phyloP scores from a whole-genome alignment of 2,888 invertebrate species.

The Conops quadrifasciatus region DNA sequence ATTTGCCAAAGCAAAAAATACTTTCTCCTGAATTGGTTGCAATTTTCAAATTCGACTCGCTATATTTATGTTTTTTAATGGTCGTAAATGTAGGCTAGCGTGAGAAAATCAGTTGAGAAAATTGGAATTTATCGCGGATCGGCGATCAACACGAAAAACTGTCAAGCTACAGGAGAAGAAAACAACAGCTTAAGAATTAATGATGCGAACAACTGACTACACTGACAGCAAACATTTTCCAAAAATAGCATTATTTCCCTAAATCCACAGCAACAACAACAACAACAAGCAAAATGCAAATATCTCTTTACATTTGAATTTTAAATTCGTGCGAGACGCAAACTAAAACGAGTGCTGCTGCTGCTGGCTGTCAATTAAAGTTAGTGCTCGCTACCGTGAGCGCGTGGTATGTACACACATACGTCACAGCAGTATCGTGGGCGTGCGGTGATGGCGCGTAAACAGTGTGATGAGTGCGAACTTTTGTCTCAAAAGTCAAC shows the following conservation, averaged over 20 bases:
- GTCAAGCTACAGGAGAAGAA: not conserved
- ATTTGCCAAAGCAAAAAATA: too few relatives aligned
- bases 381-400: slow-evolving; percentile 11
- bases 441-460: not conserved
- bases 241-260: not conserved
- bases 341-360: not conserved
- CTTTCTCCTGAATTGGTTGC: too few relatives aligned
- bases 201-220: slow-evolving; percentile 20
- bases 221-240: slow-evolving; percentile 14
- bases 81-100: not conserved
- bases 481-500: not conserved
- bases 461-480: not conserved
- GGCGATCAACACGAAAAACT: not conserved
- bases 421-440: not conserved
- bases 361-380: slow-evolving; percentile 20
- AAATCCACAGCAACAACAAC: not conserved
- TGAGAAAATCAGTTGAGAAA: slow-evolving; percentile 14
- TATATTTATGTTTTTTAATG: slow-evolving; percentile 1
- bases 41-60: too few relatives aligned
- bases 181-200: not conserved
- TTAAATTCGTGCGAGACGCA: slow-evolving; percentile 4
- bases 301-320: slow-evolving; percentile 22
- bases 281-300: not conserved
- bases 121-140: not conserved
- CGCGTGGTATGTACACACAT: not conserved